Evolutionary conservation across 2,797 vertebrate species (phyloP).

Genomic region (Brotula barbata): DNA sequence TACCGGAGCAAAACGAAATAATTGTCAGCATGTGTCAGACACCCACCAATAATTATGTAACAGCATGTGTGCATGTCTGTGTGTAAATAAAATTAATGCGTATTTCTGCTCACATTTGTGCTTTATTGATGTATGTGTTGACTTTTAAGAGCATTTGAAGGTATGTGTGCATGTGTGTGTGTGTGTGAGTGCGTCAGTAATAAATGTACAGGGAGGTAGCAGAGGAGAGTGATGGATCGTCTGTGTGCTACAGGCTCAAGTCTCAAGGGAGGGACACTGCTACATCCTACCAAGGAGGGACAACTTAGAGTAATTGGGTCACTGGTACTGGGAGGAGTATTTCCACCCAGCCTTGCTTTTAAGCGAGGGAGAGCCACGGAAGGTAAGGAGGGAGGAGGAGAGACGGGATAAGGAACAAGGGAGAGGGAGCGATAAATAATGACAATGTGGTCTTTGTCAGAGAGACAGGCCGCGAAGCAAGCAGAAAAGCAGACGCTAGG

Average conservation of each 20-base stretch:
- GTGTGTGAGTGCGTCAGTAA: slow-evolving; percentile 35
- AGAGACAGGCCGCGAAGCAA: slow-evolving; percentile 11
- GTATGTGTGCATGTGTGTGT: slow-evolving; percentile 8
- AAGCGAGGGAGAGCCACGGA: slow-evolving; percentile 41
- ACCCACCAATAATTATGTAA: slow-evolving; percentile 47
- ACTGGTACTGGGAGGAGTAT: slow-evolving; percentile 64
- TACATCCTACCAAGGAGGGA: slow-evolving; percentile 65
- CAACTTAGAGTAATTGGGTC: slow-evolving; percentile 80
- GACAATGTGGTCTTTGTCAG: slow-evolving; percentile 39
- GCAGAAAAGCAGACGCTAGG: slow-evolving; percentile 17
- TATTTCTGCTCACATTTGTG: slow-evolving; percentile 28
- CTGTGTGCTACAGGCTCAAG: slow-evolving; percentile 55
- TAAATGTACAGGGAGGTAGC: slow-evolving; percentile 65
- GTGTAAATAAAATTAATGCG: slow-evolving; percentile 34
- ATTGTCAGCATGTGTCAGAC: slow-evolving; percentile 64
- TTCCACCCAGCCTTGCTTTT: slow-evolving; percentile 59
- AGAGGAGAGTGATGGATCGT: slow-evolving; percentile 69
- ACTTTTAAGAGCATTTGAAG: slow-evolving; percentile 28
- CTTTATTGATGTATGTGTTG: slow-evolving; percentile 36
- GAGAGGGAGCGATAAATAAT: slow-evolving; percentile 51
- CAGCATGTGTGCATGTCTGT: slow-evolving; percentile 1
- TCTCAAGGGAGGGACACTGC: slow-evolving; percentile 67
- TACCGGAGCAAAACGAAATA: slow-evolving; percentile 58
- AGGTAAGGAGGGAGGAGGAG: slow-evolving; percentile 43
- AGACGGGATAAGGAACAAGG: slow-evolving; percentile 23